A percentile compares a stretch with the other conserved stretches of the same genome.
These are phyloP conservation scores for Liopterus haemorrhoidalis DNA, from an alignment of 2,888 invertebrate genomes.

Conservation along the genomic window DNA sequence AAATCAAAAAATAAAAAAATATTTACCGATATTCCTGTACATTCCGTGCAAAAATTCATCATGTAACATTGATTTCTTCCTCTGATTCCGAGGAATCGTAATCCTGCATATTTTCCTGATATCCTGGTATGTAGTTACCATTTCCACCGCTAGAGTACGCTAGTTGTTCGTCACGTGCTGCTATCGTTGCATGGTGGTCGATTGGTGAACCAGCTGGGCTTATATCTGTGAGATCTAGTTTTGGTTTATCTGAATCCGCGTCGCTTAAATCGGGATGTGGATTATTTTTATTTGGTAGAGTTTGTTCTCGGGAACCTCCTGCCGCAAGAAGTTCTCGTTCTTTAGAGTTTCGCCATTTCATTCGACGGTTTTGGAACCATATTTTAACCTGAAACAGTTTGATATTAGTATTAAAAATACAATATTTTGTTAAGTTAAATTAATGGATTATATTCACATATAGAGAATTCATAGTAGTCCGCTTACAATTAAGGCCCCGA, in stretches of 20 bases:
- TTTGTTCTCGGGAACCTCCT: constrained; percentile 91
- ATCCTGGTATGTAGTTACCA: constrained; percentile 1
- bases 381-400: constrained; percentile 73
- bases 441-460: constrained; percentile 56
- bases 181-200: constrained; percentile 30
- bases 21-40: too few species aligned
- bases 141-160: constrained; percentile 6
- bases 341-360: constrained; percentile 99
- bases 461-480: too few species aligned
- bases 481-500: too few species aligned
- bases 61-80: constrained; percentile 84
- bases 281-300: constrained; percentile 93
- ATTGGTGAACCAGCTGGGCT: constrained; percentile 47
- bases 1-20: too few species aligned
- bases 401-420: constrained; percentile 13
- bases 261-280: constrained; percentile 93
- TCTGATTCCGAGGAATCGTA: constrained; percentile 50
- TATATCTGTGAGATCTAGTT: constrained; percentile 54
- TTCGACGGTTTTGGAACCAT: constrained; percentile 95
- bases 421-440: constrained; percentile 1
- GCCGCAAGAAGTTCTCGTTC: constrained; percentile 89
- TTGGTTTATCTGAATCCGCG: constrained; percentile 74
- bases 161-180: constrained; percentile 6
- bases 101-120: constrained; percentile 9
- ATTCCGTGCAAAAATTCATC: constrained; percentile 56